Evolutionary conservation across 2,797 vertebrate species (phyloP), one percentile per base, ranked within the genome.

Genomic region (Coregonus suidteri): DNA sequence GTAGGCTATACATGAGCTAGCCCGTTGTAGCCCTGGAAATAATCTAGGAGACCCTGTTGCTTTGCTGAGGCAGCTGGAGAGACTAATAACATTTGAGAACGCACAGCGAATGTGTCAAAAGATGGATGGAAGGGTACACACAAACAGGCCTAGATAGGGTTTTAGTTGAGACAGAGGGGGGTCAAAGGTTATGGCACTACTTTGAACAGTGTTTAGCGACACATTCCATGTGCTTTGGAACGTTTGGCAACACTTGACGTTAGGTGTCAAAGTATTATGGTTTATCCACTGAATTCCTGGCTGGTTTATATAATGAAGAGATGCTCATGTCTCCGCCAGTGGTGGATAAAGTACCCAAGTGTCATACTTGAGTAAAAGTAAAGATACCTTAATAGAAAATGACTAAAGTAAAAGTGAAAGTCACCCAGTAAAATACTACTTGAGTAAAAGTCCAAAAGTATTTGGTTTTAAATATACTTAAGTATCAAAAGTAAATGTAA

Each of bases 51-150:
- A 72, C 52, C 75, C 71, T 41, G 4, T n/a, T 89, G 75, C 34
- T 88, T 81, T 93, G 83, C 77, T 79, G 87, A 86, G 89, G 77
- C 76, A 86, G 91, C 91, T 14, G 75, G 73, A 89, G 93, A 94
- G 86, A 93, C 79, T 87, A 66, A 86, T 88, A 92, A 84, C 89
- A 94, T 95, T 96, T 85, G 59, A 86, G 86, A 93, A 92, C 85
- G 92, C 91, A 91, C 84, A 83, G 85, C 79, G 87, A 78, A 86
- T 77, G 82, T 90, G 87, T 85, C 69, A 89, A 77, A 83, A 79
- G 69, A 86, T 78, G 86, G 86, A 87, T 83, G 75, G 78, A 66
- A 69, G 78, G 80, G 81, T 77, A 75, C 74, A 47, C 41, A 47
- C 41, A 47, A 47, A 81, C 16, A 59, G 68, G 56, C 77, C 81